Evolutionary conservation across 2,113 vertebrate genomes (phyloP), one percentile per base, ranked within the genome.

Genomic region (Rhinoptilus africanus): DNA sequence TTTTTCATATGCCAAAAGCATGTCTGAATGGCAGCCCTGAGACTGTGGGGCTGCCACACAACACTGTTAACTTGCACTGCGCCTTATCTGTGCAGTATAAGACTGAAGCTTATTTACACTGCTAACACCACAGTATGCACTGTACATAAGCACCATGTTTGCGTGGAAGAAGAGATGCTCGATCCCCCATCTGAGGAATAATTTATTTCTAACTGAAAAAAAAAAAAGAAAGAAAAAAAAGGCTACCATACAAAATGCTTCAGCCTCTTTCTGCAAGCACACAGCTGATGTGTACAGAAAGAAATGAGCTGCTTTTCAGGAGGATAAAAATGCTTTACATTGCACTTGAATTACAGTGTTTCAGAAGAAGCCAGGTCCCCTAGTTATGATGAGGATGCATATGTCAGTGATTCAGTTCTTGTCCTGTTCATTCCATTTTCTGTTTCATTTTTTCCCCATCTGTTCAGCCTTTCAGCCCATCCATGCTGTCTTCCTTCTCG

Each of bases 221-320:
- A 18, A 34, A 75, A 45, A 39, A 20, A 47, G 21, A 48, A 48
- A 48, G 9, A 45, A 39, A 20, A 47, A 47, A 48, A 48, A 48
- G 9, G 22, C 91, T 81, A 17, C 75, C 34, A 0, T 51, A 57
- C 10, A 60, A 62, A 94, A 92, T 87, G 84, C 93, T 95, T 96
- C 97, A 97, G 92, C 93, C 47, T 77, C 50, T 86, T 87, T 67
- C 89, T 85, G 95, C 93, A 64, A 71, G 87, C 95, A 57, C 57
- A 60, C n/a, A 73, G 75, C 96, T 64, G 91, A 34, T 59, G 63
- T 8, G 89, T 68, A 2, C 6, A 56, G 85, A 13, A 4, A 62
- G 89, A 37, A 67, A 43, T 2, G 41, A 85, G 93, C 81, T 88
- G 73, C 10, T 95, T 92, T 89, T 85, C 66, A 88, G 91, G 67